Conservation (phyloP, 2,888 invertebrate species). For the Chrysina gloriosa region DNA sequence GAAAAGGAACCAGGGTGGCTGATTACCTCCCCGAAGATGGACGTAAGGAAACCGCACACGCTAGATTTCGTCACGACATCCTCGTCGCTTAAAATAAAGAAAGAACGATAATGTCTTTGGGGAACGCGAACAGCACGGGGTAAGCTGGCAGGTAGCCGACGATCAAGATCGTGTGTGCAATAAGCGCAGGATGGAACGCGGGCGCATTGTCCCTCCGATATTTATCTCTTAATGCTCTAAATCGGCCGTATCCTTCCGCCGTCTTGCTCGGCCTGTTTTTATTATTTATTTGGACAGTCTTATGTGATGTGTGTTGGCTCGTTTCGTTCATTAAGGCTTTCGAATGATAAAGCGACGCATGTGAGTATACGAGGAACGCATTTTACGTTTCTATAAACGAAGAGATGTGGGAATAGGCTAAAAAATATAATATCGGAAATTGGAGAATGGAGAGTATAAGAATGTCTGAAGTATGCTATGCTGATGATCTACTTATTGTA, state of each 20-base stretch:
- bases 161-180: constrained; percentile 17
- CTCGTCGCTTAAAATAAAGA: background rate
- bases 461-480: too few species aligned
- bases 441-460: too few species aligned
- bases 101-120: background rate
- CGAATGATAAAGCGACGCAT: too few species aligned
- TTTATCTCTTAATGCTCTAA: constrained; percentile 32
- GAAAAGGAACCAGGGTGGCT: constrained; percentile 49
- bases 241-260: constrained; percentile 27
- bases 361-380: too few species aligned
- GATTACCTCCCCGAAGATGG: constrained; percentile 41
- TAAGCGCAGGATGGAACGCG: background rate
- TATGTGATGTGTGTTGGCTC: too few species aligned
- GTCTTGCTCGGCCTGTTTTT: constrained; percentile 4
- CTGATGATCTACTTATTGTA: too few species aligned
- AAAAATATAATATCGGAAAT: too few species aligned
- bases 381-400: too few species aligned
- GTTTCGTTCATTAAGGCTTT: too few species aligned
- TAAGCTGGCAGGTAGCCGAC: constrained; percentile 1
- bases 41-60: constrained; percentile 29
- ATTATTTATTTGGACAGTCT: constrained; percentile 12
- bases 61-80: constrained; percentile 29
- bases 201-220: constrained; percentile 10
- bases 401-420: too few species aligned
- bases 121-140: constrained; percentile 9